A percentile compares a stretch with the other conserved stretches of the same genome.
phyloP scores from a whole-genome alignment of 2,888 invertebrate genomes.

The Noctua janthe region DNA sequence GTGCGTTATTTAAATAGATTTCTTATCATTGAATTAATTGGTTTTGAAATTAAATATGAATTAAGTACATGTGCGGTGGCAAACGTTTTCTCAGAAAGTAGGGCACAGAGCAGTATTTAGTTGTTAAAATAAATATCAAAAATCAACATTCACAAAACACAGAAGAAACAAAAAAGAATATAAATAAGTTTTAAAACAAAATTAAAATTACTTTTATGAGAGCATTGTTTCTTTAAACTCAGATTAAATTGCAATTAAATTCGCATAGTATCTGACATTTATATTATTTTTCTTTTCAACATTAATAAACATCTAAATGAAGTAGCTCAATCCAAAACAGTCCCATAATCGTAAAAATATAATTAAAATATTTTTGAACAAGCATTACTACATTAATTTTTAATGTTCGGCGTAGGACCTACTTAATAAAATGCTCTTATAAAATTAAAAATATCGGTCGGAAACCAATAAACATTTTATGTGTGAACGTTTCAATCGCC shows the following conservation, averaged over 20 bases:
- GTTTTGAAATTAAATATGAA: constrained; percentile 52
- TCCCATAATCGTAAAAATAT: constrained; percentile 34
- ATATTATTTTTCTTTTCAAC: neutral
- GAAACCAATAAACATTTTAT: constrained; percentile 70
- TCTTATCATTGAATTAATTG: constrained; percentile 58
- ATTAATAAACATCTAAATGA: constrained; percentile 22
- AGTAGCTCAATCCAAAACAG: constrained; percentile 6
- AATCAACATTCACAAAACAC: neutral
- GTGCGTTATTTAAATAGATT: constrained; percentile 44
- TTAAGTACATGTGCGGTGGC: constrained; percentile 34
- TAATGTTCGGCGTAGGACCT: constrained; percentile 53
- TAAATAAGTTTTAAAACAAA: neutral
- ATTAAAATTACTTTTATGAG: neutral
- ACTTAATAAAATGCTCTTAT: constrained; percentile 55
- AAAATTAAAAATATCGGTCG: constrained; percentile 63
- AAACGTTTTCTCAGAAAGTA: constrained; percentile 36
- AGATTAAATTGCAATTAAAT: constrained; percentile 32
- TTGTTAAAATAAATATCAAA: neutral
- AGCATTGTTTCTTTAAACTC: neutral
- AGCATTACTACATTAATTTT: constrained; percentile 21
- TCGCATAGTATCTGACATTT: constrained; percentile 5
- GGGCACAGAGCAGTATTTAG: neutral
- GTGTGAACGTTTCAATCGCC: constrained; percentile 68
- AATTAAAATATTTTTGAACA: constrained; percentile 40
- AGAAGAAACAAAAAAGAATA: neutral